These are phyloP conservation scores for Myotis yumanensis DNA, from an alignment of 2,113 vertebrate species.

Conservation along the genomic window DNA sequence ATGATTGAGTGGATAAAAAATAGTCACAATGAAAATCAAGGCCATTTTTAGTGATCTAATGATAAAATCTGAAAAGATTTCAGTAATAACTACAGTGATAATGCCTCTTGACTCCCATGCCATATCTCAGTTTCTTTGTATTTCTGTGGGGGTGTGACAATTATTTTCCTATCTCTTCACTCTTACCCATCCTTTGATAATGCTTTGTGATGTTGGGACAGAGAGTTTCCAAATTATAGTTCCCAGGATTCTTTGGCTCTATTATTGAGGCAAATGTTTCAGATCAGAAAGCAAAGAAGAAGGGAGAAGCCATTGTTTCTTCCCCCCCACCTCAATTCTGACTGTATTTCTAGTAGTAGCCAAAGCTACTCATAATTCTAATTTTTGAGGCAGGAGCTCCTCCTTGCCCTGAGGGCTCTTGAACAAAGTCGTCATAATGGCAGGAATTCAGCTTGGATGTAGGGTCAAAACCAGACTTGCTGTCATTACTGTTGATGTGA, in stretches of 20 bases:
- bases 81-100: background rate
- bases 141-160: background rate
- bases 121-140: background rate
- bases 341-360: background rate
- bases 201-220: background rate
- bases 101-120: background rate
- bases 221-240: background rate
- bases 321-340: background rate
- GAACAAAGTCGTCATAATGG: background rate
- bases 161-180: background rate
- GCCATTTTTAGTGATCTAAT: background rate
- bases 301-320: background rate
- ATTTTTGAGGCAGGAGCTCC: background rate
- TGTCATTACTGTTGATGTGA: background rate
- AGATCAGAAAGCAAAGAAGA: background rate
- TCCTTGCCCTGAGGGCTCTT: background rate
- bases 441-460: background rate
- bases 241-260: background rate
- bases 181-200: background rate
- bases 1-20: background rate
- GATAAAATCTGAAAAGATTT: background rate
- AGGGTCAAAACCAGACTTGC: background rate
- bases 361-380: background rate
- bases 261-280: background rate
- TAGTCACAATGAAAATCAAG: background rate